Evolutionary conservation across 2,888 invertebrate genomes (phyloP).

Genomic region (Pristionchus mayeri): DNA sequence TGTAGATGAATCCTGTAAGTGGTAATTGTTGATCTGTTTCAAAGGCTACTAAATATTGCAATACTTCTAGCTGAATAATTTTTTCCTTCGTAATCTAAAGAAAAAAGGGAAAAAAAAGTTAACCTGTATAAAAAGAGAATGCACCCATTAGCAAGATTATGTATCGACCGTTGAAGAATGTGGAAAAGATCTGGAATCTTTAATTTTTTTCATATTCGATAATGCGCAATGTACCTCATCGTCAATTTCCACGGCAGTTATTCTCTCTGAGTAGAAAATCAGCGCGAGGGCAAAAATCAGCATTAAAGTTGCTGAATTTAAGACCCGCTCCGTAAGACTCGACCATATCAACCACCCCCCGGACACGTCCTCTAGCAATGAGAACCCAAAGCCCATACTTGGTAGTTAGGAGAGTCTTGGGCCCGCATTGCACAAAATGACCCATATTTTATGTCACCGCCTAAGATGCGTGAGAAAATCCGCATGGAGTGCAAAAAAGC

Average conservation of each 20-base stretch:
- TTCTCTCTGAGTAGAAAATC: constrained; percentile 91
- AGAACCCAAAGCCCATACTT: no score
- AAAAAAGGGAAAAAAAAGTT: neutral
- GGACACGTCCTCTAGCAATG: no score
- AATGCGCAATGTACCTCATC: constrained; percentile 66
- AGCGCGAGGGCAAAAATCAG: constrained; percentile 92
- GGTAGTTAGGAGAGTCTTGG: no score
- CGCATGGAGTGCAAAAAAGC: no score
- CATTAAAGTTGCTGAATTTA: constrained; percentile 85
- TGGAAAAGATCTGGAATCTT: neutral
- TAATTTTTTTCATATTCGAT: no score
- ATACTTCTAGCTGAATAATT: no score
- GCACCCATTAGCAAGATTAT: constrained; percentile 86
- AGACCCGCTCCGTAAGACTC: no score
- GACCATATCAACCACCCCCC: no score
- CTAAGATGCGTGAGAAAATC: no score
- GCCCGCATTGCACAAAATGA: no score
- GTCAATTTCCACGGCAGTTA: constrained; percentile 77
- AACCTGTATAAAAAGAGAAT: constrained; percentile 76
- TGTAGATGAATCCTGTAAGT: constrained; percentile 85
- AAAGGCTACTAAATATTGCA: no score
- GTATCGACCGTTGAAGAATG: constrained; percentile 97
- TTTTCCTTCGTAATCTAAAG: neutral
- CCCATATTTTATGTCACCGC: no score
- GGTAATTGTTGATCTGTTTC: constrained; percentile 79